Percentiles rank a stretch among this genome's conserved stretches.
Evolutionary conservation across 37 sponge, comb jelly and placozoan genomes (phyloP).

Genomic region (Aplysina aerophoba): DNA sequence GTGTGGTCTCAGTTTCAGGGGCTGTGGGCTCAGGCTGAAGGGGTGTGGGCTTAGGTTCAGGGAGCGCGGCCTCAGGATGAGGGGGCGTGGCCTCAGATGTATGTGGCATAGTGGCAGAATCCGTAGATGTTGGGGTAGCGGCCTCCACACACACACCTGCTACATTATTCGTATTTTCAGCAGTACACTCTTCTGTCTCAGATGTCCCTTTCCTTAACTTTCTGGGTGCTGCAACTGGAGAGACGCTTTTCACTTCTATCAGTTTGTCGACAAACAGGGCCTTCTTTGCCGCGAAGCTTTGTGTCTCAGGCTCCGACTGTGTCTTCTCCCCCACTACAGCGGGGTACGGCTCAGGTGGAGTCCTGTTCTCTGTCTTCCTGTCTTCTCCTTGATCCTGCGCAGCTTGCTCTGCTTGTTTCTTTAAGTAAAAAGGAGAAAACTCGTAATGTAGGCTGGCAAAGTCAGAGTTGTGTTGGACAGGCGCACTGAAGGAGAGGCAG

Average conservation of each 20-base stretch:
- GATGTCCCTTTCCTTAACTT: background rate
- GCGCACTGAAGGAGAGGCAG: too few relatives aligned
- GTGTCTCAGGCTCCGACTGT: background rate
- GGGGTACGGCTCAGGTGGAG: background rate
- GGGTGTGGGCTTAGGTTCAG: too few relatives aligned
- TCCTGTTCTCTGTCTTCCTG: background rate
- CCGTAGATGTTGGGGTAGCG: too few relatives aligned
- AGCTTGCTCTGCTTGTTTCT: background rate
- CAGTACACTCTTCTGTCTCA: background rate
- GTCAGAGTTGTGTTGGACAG: too few relatives aligned
- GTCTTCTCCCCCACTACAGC: background rate
- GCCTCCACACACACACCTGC: too few relatives aligned
- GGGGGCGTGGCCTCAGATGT: too few relatives aligned
- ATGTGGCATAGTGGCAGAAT: too few relatives aligned
- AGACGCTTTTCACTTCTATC: background rate
- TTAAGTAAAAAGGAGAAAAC: background rate
- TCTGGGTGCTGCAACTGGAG: conserved; percentile 1
- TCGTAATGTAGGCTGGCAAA: too few relatives aligned
- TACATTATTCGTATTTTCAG: too few relatives aligned
- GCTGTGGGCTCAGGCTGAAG: too few relatives aligned
- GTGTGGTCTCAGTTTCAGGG: too few relatives aligned
- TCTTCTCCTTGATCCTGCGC: background rate
- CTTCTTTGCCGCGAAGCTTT: background rate
- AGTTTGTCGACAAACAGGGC: background rate
- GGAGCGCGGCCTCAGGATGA: too few relatives aligned